Conservation (phyloP, 1,140 invertebrate species). For the Asbolus verrucosus region DNA sequence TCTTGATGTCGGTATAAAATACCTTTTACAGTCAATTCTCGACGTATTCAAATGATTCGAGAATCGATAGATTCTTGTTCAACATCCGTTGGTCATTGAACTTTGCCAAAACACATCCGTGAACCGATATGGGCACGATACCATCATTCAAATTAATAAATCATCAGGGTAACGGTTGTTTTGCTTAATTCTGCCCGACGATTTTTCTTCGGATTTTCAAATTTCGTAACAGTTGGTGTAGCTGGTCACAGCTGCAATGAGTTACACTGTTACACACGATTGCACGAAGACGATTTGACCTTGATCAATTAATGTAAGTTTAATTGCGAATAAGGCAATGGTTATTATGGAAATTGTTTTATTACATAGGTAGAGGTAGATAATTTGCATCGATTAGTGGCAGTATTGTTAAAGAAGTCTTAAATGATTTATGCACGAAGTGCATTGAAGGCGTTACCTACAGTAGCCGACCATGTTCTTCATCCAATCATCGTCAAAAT, state of each 20-base stretch:
- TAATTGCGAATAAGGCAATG: constrained; percentile 1
- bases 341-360: constrained; percentile 17
- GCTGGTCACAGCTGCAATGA: too few relatives aligned
- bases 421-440: constrained; percentile 14
- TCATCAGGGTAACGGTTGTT: constrained; percentile 14
- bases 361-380: constrained; percentile 1
- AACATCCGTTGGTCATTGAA: constrained; percentile 35
- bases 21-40: not conserved
- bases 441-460: constrained; percentile 19
- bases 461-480: constrained; percentile 14
- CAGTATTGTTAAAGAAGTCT: constrained; percentile 19
- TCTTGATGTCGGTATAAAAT: not conserved
- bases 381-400: constrained; percentile 31
- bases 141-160: not conserved
- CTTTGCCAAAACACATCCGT: constrained; percentile 23
- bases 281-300: not conserved
- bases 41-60: constrained; percentile 21
- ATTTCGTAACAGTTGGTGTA: too few relatives aligned
- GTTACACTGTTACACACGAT: not conserved
- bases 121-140: not conserved
- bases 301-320: constrained; percentile 14
- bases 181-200: constrained; percentile 3
- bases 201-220: constrained; percentile 7
- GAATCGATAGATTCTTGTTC: constrained; percentile 1
- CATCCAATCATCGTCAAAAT: constrained; percentile 11